phyloP scores from a whole-genome alignment of 2,888 invertebrate species.

The Pelosia muscerda region DNA sequence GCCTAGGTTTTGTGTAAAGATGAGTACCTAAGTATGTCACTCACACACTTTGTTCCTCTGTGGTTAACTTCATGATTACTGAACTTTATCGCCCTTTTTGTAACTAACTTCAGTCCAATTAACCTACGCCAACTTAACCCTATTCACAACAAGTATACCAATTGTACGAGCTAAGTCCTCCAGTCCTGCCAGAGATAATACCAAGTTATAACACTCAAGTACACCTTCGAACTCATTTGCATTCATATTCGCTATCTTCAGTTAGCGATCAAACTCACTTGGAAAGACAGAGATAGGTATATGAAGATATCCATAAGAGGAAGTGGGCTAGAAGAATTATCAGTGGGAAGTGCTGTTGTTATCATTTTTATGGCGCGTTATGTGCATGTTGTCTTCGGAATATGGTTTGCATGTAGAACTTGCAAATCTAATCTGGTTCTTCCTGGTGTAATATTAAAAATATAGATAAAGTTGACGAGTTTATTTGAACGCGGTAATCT shows the following conservation, averaged over 20 bases:
- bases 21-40: no score
- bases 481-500: not conserved
- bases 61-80: no score
- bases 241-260: conserved; percentile 56
- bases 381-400: conserved; percentile 12
- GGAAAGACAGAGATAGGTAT: conserved; percentile 30
- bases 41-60: no score
- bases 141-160: conserved; percentile 32
- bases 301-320: conserved; percentile 15
- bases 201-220: conserved; percentile 51
- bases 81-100: not conserved
- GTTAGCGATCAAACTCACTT: conserved; percentile 38
- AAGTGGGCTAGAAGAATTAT: conserved; percentile 31
- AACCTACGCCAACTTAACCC: not conserved
- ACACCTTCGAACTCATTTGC: conserved; percentile 53
- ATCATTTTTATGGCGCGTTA: conserved; percentile 18
- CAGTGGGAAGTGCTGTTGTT: conserved; percentile 32
- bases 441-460: conserved; percentile 9
- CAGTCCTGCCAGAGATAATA: conserved; percentile 55
- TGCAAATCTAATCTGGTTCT: conserved; percentile 2
- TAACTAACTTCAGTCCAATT: not conserved
- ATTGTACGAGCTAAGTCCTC: conserved; percentile 34
- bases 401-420: not conserved
- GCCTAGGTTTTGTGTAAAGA: no score
- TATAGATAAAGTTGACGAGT: not conserved